These are phyloP conservation scores for Pantherophis guttatus DNA, from an alignment of 2,113 vertebrate genomes.

Conservation along the genomic window DNA sequence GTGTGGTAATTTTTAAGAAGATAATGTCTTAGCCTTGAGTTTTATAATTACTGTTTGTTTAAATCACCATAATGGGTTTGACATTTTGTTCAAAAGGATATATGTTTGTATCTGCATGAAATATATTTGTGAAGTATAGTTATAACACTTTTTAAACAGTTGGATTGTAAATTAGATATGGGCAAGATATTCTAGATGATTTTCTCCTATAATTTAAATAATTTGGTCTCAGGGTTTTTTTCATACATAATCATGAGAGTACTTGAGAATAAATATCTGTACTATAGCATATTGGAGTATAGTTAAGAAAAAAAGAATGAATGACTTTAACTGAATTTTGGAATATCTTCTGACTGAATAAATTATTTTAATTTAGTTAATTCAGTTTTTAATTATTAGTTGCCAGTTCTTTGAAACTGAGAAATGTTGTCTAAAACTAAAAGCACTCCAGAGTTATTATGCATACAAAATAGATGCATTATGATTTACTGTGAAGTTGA, in stretches of 20 bases:
- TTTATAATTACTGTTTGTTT: not conserved
- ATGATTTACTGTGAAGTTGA: not conserved
- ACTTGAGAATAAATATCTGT: not conserved
- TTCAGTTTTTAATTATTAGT: not conserved
- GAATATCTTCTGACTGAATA: not conserved
- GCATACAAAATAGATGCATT: not conserved
- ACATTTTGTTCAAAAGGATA: not conserved
- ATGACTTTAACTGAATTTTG: not conserved
- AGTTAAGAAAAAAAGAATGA: not conserved
- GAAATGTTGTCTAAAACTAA: not conserved
- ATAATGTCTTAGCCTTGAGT: not conserved
- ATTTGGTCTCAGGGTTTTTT: not conserved
- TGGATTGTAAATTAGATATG: not conserved
- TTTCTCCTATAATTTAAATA: not conserved
- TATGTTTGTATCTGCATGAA: not conserved
- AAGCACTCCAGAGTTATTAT: not conserved
- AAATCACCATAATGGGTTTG: not conserved
- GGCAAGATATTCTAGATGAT: not conserved
- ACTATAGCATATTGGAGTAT: not conserved
- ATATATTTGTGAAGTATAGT: not conserved
- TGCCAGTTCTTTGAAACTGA: not conserved
- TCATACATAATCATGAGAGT: not conserved
- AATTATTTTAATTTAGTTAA: not conserved
- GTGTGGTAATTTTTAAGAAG: not conserved
- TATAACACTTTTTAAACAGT: not conserved